These are phyloP conservation scores for Micromesistius poutassou DNA, from an alignment of 2,797 vertebrate genomes.

Conservation along the genomic window DNA sequence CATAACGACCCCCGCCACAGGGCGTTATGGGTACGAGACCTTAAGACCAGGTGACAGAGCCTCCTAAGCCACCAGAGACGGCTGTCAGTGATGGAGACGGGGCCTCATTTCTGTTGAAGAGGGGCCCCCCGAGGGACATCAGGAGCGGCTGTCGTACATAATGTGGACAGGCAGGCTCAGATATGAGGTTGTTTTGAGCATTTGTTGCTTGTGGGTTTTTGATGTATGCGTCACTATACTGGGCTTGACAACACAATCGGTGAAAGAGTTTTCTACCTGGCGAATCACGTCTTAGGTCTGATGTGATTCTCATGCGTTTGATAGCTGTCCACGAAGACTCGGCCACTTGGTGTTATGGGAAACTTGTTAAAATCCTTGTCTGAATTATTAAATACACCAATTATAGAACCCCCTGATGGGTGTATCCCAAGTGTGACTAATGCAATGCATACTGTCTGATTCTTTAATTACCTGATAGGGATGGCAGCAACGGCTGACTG, in stretches of 20 bases:
- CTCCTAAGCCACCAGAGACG: neutral
- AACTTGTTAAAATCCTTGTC: slow-evolving; percentile 29
- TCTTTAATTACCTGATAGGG: slow-evolving; percentile 56
- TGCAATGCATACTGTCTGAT: slow-evolving; percentile 43
- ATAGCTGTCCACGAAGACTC: neutral
- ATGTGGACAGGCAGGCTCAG: neutral
- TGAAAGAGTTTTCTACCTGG: neutral
- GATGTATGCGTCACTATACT: neutral
- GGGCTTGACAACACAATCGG: neutral
- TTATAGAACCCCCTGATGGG: slow-evolving; percentile 42
- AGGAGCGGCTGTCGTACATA: neutral
- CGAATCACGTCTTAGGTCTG: neutral
- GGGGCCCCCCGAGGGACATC: no score
- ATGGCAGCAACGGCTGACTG: slow-evolving; percentile 42
- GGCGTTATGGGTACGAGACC: slow-evolving; percentile 32
- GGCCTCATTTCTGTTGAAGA: neutral
- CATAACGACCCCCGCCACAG: slow-evolving; percentile 36
- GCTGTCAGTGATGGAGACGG: neutral
- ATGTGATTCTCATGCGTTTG: neutral
- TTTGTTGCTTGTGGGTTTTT: neutral
- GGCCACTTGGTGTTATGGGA: neutral
- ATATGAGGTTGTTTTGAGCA: neutral
- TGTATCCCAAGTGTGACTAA: slow-evolving; percentile 56
- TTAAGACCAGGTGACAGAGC: neutral
- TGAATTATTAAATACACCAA: slow-evolving; percentile 54